Conservation (phyloP, 2,888 invertebrate species). For the Hirudinaria manillensis region DNA sequence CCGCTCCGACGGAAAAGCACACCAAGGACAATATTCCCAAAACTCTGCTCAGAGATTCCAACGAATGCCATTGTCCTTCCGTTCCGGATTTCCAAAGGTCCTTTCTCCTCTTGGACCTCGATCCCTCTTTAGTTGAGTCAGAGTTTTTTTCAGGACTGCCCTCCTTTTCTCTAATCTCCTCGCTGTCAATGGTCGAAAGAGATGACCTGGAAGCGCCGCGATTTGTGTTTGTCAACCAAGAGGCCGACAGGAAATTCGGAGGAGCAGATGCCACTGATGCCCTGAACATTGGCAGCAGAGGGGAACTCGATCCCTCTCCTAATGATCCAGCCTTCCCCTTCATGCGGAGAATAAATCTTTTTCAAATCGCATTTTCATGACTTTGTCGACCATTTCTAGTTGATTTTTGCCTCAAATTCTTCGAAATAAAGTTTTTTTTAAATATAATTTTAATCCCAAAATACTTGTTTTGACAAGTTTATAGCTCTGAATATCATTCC, state of each 20-base stretch:
- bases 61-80: neutral
- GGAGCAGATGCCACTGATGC: constrained; percentile 18
- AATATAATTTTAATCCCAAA: no score
- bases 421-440: no score
- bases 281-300: constrained; percentile 2
- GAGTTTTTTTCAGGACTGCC: constrained; percentile 23
- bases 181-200: constrained; percentile 30
- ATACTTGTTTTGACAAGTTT: no score
- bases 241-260: neutral
- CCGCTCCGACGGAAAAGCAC: constrained; percentile 12
- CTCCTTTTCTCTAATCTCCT: constrained; percentile 19
- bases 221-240: constrained; percentile 8
- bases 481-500: no score
- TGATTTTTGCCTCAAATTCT: no score
- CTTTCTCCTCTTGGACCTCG: neutral
- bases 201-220: constrained; percentile 11
- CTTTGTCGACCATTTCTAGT: no score
- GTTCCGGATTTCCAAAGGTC: neutral
- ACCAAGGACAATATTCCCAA: constrained; percentile 8
- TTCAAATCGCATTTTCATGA: no score
- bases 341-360: neutral
- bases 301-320: constrained; percentile 1
- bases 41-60: constrained; percentile 7
- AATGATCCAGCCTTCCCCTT: neutral
- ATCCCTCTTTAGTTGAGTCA: neutral